A percentile compares a stretch with the other conserved stretches of the same genome.
Conservation (phyloP, 2,113 vertebrate species). For the Malurus elegans region DNA sequence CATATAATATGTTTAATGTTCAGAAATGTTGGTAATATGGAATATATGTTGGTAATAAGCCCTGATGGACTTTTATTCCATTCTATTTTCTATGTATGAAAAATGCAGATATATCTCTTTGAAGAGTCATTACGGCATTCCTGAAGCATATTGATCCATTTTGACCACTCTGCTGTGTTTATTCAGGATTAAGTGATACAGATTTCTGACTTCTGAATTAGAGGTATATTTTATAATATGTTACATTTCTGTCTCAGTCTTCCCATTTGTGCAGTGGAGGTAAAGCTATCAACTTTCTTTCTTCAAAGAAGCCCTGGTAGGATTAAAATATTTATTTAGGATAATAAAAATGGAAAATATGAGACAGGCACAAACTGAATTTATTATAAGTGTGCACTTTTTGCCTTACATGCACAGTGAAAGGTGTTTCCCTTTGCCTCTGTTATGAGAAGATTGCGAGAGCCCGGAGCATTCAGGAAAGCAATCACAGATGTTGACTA, state of each 20-base stretch:
- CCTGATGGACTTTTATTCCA: neutral
- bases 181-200: neutral
- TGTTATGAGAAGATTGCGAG: neutral
- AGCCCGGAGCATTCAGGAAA: conserved; percentile 21
- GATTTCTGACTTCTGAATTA: neutral
- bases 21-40: too few relatives aligned
- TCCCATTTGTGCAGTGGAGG: neutral
- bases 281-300: neutral
- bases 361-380: neutral
- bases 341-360: neutral
- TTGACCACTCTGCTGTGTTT: neutral
- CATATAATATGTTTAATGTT: neutral
- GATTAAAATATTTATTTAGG: neutral
- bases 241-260: neutral
- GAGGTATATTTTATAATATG: neutral
- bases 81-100: neutral
- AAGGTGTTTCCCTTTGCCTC: conserved; percentile 26
- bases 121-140: neutral
- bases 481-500: conserved; percentile 32
- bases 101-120: neutral
- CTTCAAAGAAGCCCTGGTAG: neutral
- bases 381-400: neutral
- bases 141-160: neutral
- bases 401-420: neutral
- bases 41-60: neutral